phyloP scores from a whole-genome alignment of 2,113 vertebrate species.

The Bothrops jararaca region DNA sequence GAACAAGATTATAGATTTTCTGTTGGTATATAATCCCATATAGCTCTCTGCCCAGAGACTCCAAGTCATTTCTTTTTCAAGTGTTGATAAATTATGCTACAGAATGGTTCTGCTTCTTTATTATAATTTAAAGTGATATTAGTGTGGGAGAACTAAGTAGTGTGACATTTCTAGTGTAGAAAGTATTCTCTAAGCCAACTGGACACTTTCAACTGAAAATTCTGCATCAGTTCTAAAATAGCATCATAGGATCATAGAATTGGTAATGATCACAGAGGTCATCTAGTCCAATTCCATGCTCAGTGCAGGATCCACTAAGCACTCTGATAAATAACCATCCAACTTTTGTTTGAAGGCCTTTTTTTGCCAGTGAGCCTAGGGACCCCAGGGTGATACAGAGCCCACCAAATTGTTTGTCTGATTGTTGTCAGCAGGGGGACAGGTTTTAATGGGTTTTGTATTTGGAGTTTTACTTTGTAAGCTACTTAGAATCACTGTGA shows the following conservation, averaged over 20 bases:
- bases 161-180: neutral
- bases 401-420: neutral
- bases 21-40: neutral
- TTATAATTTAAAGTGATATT: neutral
- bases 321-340: neutral
- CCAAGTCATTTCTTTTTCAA: neutral
- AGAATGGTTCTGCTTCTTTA: neutral
- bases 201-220: neutral
- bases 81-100: neutral
- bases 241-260: neutral
- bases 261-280: neutral
- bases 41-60: neutral
- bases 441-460: neutral
- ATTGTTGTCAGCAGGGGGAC: neutral
- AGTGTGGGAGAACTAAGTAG: neutral
- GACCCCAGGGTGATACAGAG: neutral
- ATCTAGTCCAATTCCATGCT: neutral
- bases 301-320: neutral
- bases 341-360: neutral
- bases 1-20: neutral
- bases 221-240: neutral
- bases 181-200: neutral
- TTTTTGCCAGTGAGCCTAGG: neutral
- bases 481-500: no score
- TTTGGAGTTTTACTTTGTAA: no score